These are phyloP conservation scores for Pomacea maculata DNA, from an alignment of 1,140 invertebrate genomes.

Conservation along the genomic window DNA sequence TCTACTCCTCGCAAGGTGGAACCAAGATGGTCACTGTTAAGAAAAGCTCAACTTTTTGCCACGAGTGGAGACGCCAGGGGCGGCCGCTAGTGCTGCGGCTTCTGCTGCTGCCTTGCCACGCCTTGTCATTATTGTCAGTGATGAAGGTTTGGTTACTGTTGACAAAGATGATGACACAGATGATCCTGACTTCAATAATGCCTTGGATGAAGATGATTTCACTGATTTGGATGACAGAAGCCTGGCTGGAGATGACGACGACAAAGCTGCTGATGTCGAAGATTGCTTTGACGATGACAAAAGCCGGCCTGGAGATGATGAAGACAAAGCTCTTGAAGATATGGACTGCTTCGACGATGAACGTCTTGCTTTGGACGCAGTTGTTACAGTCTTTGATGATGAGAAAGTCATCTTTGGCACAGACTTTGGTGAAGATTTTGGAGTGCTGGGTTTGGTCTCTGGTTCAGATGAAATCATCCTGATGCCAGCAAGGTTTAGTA, in stretches of 20 bases:
- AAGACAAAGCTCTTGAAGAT: neutral
- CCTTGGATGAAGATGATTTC: neutral
- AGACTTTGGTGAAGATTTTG: neutral
- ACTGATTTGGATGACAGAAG: neutral
- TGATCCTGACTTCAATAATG: neutral
- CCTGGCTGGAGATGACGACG: no score
- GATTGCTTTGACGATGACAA: neutral
- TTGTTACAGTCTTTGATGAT: neutral
- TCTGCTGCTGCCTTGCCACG: conserved; percentile 18
- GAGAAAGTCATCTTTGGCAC: neutral
- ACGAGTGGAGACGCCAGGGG: conserved; percentile 11
- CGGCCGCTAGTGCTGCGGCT: neutral
- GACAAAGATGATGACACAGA: neutral
- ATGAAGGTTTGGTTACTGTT: neutral
- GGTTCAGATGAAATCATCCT: neutral
- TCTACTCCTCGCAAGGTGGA: neutral
- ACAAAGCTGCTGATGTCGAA: no score
- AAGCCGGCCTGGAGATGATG: neutral
- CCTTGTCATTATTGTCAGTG: conserved; percentile 17
- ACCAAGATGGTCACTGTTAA: neutral
- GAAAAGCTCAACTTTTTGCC: conserved; percentile 16
- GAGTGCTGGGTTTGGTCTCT: conserved; percentile 1
- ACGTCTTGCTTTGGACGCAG: neutral
- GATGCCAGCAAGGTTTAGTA: conserved; percentile 78
- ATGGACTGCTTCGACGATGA: neutral